phyloP scores from a whole-genome alignment of 1,140 invertebrate species.

The Apis dorsata region DNA sequence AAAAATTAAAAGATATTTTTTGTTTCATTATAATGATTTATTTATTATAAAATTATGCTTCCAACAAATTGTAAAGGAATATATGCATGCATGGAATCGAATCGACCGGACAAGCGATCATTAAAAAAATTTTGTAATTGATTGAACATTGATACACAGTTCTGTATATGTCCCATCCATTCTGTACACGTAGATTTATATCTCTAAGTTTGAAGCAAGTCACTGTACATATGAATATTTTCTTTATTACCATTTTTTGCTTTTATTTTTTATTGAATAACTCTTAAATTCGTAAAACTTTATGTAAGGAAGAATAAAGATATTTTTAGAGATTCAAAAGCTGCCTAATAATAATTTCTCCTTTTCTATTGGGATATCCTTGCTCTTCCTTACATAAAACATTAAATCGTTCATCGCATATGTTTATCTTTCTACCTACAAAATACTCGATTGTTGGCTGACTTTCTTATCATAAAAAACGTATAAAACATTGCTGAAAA shows the following conservation, averaged over 20 bases:
- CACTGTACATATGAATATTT: slow-evolving; percentile 25
- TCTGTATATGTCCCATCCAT: slow-evolving; percentile 22
- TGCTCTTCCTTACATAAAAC: slow-evolving; percentile 43
- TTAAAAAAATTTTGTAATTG: slow-evolving; percentile 28
- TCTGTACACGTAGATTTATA: slow-evolving; percentile 5
- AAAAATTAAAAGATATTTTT: neutral
- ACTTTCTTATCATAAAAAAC: slow-evolving; percentile 29
- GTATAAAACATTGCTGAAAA: slow-evolving; percentile 43
- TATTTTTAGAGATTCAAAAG: slow-evolving; percentile 1
- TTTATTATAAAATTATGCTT: slow-evolving; percentile 78
- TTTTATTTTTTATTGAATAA: neutral
- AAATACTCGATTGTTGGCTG: slow-evolving; percentile 38
- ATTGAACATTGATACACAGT: slow-evolving; percentile 37
- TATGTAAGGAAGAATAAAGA: slow-evolving; percentile 26
- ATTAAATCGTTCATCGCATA: slow-evolving; percentile 33
- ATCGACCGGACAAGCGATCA: slow-evolving; percentile 43
- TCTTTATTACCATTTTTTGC: neutral
- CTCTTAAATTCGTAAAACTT: slow-evolving; percentile 27
- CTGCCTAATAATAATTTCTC: slow-evolving; percentile 7
- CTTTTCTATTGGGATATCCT: neutral
- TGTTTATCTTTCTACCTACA: slow-evolving; percentile 23
- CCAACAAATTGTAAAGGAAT: slow-evolving; percentile 65
- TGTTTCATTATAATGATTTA: slow-evolving; percentile 75
- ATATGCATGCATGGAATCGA: slow-evolving; percentile 55
- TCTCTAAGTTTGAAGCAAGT: slow-evolving; percentile 30